Evolutionary conservation across 2,888 invertebrate genomes (phyloP).

Genomic region (Luperina testacea): DNA sequence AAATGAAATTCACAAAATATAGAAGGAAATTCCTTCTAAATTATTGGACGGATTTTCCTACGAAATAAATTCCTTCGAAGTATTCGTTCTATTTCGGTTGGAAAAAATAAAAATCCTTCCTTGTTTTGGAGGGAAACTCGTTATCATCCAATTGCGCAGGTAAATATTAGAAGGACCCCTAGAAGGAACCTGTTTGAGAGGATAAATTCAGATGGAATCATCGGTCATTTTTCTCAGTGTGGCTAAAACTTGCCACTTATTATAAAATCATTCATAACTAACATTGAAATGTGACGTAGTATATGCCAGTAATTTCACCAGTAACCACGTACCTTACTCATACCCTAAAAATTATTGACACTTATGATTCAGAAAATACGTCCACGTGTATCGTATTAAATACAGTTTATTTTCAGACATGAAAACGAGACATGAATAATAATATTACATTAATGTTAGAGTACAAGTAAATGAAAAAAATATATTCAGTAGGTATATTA

Average conservation of each 20-base stretch:
- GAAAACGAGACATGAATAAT: conserved; percentile 6
- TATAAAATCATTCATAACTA: not conserved
- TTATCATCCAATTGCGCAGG: no score
- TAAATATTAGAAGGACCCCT: no score
- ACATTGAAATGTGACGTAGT: not conserved
- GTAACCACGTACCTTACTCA: not conserved
- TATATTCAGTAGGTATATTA: conserved; percentile 13
- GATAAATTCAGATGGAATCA: no score
- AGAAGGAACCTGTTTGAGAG: no score
- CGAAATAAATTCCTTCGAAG: no score
- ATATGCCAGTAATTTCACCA: not conserved
- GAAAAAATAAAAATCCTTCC: no score
- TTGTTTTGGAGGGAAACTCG: no score
- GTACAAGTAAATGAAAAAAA: conserved; percentile 6
- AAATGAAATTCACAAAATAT: no score
- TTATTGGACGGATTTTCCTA: no score
- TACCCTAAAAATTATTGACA: not conserved
- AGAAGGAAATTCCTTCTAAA: no score
- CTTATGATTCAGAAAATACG: conserved; percentile 16
- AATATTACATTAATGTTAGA: not conserved
- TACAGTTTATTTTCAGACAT: not conserved
- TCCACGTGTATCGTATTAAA: not conserved
- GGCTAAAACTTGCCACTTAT: not conserved
- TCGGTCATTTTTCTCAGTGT: no score
- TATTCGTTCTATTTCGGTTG: no score